These are phyloP conservation scores for Theretra japonica DNA, from an alignment of 2,888 invertebrate species.

Conservation along the genomic window DNA sequence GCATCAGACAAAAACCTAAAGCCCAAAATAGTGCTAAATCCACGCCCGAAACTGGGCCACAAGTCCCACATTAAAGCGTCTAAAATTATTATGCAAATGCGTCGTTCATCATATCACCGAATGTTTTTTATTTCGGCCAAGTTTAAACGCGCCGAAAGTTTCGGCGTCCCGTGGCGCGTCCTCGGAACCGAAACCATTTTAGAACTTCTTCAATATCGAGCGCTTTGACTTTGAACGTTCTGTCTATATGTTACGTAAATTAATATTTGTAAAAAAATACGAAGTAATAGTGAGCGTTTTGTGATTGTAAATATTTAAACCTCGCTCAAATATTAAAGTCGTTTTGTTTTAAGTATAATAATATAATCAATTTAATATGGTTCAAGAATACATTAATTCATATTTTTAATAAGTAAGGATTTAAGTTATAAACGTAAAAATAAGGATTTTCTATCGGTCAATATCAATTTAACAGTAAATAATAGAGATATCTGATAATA, in stretches of 20 bases:
- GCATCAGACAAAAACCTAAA: not conserved
- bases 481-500: no score
- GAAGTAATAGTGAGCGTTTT: not conserved
- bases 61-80: not conserved
- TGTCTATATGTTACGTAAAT: slow-evolving; percentile 1
- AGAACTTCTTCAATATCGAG: slow-evolving; percentile 7
- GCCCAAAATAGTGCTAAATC: not conserved
- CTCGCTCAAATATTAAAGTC: not conserved
- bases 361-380: no score
- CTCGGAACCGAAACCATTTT: slow-evolving; percentile 15
- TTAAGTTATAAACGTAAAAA: no score
- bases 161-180: slow-evolving; percentile 18
- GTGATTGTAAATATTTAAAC: no score
- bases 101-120: slow-evolving; percentile 21
- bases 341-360: not conserved
- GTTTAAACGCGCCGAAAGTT: slow-evolving; percentile 11
- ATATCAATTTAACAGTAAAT: no score
- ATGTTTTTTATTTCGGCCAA: slow-evolving; percentile 3
- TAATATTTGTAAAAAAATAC: not conserved
- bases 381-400: no score
- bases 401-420: no score
- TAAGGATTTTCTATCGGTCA: no score
- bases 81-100: slow-evolving; percentile 28
- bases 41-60: not conserved
- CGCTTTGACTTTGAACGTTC: not conserved